Evolutionary conservation across 2,113 vertebrate genomes (phyloP), one percentile per base, ranked within the genome.

Genomic region (Nesogale talazaci): DNA sequence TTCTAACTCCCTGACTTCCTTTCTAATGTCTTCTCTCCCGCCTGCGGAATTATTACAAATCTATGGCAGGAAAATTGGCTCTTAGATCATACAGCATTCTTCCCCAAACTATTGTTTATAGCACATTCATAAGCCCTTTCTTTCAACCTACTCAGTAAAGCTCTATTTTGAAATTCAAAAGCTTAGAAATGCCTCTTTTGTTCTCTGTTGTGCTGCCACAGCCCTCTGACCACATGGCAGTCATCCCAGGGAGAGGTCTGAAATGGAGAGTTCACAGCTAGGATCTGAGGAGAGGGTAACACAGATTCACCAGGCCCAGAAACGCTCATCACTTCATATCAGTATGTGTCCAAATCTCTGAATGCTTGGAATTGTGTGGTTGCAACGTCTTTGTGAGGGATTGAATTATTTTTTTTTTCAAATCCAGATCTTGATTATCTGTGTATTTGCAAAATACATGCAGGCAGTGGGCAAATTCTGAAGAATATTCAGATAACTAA

Each of bases 101-200:
- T 87, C 61, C 72, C 36, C 0, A 34, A 69, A 83, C 34, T 40
- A 59, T 77, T 75, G 15, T 67, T 42, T 59, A 59, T 12, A 31
- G 31, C 31, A 78, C 14, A 61, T 38, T 78, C 34, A 88, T 23
- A 72, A 42, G 36, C 19, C 8, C 27, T 77, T 88, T 77, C 61
- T 83, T 83, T 77, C 72, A 78, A 27, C 16, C 38, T 27, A 82
- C 70, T 91, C 77, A 69, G 15, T 25, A 61, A 70, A 94, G 87
- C 46, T 36, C 8, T 76, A 36, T 70, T 87, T 83, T 91, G 77
- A 70, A 70, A 52, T 80, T 87, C 46, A 69, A 77, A 94, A 70
- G 23, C 42, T 65, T 16, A 83, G 36, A 82, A 59, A 3, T 77
- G 31, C 10, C 9, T 75, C 52, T 42, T 75, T 67, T 75, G 76